Conservation (phyloP, 2,113 vertebrate species). For the Puffinus mauretanicus region DNA sequence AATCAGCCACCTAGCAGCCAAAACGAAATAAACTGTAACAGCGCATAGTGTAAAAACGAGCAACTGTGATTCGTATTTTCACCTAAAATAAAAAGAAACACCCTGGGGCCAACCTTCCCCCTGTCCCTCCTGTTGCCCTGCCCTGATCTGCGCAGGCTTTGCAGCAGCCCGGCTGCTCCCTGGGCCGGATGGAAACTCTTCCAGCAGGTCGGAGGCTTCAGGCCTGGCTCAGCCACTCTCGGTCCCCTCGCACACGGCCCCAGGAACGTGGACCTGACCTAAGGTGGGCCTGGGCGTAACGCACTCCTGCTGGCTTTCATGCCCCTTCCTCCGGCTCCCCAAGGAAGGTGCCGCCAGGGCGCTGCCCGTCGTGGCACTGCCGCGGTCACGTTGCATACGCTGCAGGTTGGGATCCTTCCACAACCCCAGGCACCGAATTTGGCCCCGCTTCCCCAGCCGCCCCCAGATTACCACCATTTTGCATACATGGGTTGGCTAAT, state of each 20-base stretch:
- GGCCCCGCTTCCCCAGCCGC: background rate
- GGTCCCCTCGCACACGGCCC: accelerated
- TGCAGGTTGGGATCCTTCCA: background rate
- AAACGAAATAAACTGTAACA: background rate
- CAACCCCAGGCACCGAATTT: background rate
- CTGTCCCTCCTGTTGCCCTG: accelerated
- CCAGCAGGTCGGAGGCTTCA: background rate
- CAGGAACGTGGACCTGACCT: accelerated
- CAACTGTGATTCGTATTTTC: background rate
- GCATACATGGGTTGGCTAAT: background rate
- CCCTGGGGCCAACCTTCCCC: background rate
- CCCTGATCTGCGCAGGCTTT: background rate
- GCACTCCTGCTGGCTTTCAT: background rate
- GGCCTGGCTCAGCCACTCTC: accelerated
- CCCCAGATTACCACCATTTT: background rate
- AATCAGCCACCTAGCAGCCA: background rate
- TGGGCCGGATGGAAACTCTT: background rate
- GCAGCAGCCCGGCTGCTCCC: background rate
- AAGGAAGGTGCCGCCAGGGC: accelerated
- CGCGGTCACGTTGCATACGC: accelerated
- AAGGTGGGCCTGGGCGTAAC: background rate
- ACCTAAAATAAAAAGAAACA: background rate
- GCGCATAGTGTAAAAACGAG: background rate
- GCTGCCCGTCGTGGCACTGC: accelerated
- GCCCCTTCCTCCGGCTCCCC: background rate